These are phyloP conservation scores for Sinosuthora webbiana DNA, from an alignment of 2,113 vertebrate genomes.

Conservation along the genomic window DNA sequence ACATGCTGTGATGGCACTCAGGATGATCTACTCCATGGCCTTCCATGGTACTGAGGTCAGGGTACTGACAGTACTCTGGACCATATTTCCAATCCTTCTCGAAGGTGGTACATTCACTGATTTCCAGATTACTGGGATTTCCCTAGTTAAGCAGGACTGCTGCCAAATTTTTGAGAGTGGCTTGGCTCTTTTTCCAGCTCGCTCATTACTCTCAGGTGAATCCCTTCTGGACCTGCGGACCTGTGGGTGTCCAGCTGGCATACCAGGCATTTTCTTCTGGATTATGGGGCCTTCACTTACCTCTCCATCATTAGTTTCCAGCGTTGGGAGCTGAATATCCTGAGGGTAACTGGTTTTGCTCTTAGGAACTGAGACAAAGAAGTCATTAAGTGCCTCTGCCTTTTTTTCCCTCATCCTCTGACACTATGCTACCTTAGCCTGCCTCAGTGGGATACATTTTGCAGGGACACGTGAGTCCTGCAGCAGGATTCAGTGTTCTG, in stretches of 20 bases:
- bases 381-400: not conserved
- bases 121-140: not conserved
- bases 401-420: not conserved
- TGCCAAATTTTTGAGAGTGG: not conserved
- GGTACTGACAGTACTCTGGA: not conserved
- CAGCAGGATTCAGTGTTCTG: not conserved
- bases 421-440: not conserved
- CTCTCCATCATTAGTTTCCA: not conserved
- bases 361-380: not conserved
- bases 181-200: not conserved
- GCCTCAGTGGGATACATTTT: not conserved
- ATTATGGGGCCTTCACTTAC: not conserved
- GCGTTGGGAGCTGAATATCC: not conserved
- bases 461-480: not conserved
- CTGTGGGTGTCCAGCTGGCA: not conserved
- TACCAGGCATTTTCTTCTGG: not conserved
- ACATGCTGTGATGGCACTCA: not conserved
- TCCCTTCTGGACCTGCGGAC: not conserved
- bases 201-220: not conserved
- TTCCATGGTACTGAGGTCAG: fast-evolving
- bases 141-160: not conserved
- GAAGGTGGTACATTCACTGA: not conserved
- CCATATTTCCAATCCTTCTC: not conserved
- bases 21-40: not conserved
- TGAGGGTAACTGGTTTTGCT: not conserved